These are phyloP conservation scores for Rotaria macrura DNA, from an alignment of 2,888 invertebrate species.

Conservation along the genomic window DNA sequence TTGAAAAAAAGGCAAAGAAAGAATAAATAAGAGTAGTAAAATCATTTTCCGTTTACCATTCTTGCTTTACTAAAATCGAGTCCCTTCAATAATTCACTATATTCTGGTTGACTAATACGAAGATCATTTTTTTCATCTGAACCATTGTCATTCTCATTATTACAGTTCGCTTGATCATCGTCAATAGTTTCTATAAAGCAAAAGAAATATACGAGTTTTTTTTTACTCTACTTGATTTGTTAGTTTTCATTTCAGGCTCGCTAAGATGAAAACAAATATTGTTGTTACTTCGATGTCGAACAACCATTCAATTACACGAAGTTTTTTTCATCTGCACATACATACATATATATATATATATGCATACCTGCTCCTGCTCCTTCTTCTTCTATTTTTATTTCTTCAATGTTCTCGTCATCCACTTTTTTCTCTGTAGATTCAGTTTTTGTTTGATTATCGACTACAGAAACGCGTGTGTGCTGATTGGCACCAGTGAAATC, in stretches of 20 bases:
- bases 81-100: background rate
- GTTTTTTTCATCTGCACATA: background rate
- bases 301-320: background rate
- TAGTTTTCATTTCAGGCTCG: background rate
- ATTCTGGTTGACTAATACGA: conserved; percentile 19
- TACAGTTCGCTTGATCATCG: background rate
- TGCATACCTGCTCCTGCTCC: no score
- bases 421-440: background rate
- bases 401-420: background rate
- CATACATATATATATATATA: background rate
- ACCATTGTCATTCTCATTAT: background rate
- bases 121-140: background rate
- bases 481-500: background rate
- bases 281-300: background rate
- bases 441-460: background rate
- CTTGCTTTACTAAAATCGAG: background rate
- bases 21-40: no score
- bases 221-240: background rate
- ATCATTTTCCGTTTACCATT: background rate
- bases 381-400: background rate
- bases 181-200: background rate
- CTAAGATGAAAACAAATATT: background rate
- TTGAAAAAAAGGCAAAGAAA: background rate
- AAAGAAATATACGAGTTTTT: background rate
- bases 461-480: background rate